Conservation (phyloP, 1,140 invertebrate genomes). For the Probaryconus sp. region DNA sequence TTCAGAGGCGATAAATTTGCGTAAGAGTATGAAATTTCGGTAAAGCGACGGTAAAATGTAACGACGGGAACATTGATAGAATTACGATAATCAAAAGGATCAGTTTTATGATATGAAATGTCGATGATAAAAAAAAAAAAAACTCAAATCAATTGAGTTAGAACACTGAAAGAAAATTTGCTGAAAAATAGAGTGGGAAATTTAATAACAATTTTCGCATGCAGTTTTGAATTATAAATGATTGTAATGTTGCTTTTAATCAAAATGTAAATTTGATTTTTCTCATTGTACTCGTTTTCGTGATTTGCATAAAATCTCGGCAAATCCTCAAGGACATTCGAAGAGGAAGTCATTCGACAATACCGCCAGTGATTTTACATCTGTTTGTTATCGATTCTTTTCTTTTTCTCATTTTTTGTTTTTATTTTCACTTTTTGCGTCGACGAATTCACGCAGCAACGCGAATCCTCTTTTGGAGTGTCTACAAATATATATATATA, state of each 20-base stretch:
- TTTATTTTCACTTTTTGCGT: constrained; percentile 28
- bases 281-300: constrained; percentile 15
- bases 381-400: constrained; percentile 75
- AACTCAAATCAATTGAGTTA: constrained; percentile 19
- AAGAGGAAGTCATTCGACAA: constrained; percentile 30
- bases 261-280: constrained; percentile 17
- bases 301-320: constrained; percentile 13
- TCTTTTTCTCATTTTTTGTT: constrained; percentile 22
- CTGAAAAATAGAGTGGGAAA: too few relatives aligned
- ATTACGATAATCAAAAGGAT: too few relatives aligned
- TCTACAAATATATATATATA: constrained; percentile 74
- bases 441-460: constrained; percentile 21
- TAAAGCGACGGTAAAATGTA: too few relatives aligned
- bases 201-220: too few relatives aligned
- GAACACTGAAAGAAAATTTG: too few relatives aligned
- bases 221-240: constrained; percentile 5
- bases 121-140: too few relatives aligned
- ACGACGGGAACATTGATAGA: too few relatives aligned
- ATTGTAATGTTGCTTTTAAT: constrained; percentile 10
- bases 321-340: constrained; percentile 44
- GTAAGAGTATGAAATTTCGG: too few relatives aligned
- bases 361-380: constrained; percentile 52
- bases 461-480: constrained; percentile 71
- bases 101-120: too few relatives aligned
- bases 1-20: too few relatives aligned